A percentile compares a stretch with the other conserved stretches of the same genome.
phyloP scores from a whole-genome alignment of 2,797 vertebrate genomes.

The Pangasius sanitwongsei region DNA sequence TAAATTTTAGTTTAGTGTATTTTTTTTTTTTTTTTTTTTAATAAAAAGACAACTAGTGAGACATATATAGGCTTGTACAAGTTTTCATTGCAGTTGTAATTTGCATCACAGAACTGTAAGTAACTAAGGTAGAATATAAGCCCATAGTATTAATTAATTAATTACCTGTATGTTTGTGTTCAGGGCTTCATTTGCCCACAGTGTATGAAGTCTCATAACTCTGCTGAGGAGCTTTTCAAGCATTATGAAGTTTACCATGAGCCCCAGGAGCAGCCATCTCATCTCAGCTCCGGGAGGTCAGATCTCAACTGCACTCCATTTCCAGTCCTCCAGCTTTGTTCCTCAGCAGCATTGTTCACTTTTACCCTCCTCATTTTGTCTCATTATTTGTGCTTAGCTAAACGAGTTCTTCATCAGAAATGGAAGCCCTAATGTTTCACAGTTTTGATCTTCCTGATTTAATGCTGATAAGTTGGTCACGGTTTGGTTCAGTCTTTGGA shows the following conservation, averaged over 20 bases:
- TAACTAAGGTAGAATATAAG: background rate
- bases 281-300: conserved; percentile 85
- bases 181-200: conserved; percentile 99
- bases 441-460: background rate
- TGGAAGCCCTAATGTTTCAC: background rate
- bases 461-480: background rate
- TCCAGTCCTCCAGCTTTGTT: background rate
- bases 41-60: background rate
- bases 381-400: background rate
- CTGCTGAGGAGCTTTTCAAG: conserved; percentile 96
- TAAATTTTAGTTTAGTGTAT: background rate
- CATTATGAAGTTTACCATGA: conserved; percentile 97
- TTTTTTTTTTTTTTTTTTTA: too few relatives aligned
- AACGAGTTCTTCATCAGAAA: background rate
- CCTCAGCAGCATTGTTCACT: background rate
- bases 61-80: background rate
- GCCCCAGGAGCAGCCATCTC: conserved; percentile 83
- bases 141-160: background rate
- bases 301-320: conserved; percentile 8
- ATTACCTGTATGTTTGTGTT: conserved; percentile 41
- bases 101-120: background rate
- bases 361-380: background rate
- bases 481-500: background rate
- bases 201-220: conserved; percentile 99
- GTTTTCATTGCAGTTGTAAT: background rate